These are phyloP conservation scores for Scaptomyza montana DNA, from an alignment of 1,140 invertebrate genomes.

Conservation along the genomic window DNA sequence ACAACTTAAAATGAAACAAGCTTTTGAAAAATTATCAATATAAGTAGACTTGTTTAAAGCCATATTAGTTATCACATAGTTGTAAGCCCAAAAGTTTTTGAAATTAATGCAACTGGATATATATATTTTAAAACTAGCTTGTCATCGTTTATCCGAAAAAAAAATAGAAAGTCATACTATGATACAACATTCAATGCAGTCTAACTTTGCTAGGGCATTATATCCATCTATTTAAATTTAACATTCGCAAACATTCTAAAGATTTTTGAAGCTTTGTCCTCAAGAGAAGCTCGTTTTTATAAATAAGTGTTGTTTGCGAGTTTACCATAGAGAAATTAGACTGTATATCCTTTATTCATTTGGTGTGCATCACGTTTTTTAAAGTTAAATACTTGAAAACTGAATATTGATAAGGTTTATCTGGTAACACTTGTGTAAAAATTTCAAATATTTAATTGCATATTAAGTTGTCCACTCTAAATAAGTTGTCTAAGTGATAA, in stretches of 20 bases:
- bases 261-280: too few species aligned
- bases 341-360: background rate
- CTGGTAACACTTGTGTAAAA: background rate
- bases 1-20: slow-evolving; percentile 2
- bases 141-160: background rate
- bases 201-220: background rate
- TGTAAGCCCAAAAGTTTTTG: slow-evolving; percentile 20
- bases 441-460: background rate
- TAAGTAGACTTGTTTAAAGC: slow-evolving; percentile 23
- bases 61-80: slow-evolving; percentile 43
- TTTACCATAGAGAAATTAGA: background rate
- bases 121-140: slow-evolving; percentile 3
- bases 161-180: background rate
- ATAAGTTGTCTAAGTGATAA: too few species aligned
- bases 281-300: too few species aligned
- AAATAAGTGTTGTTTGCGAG: too few species aligned
- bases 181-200: background rate
- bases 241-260: too few species aligned
- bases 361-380: too few species aligned
- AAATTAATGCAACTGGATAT: slow-evolving; percentile 4
- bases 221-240: background rate
- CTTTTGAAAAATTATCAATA: slow-evolving; percentile 7
- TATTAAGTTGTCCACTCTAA: too few species aligned
- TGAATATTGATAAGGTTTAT: background rate
- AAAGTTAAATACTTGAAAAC: too few species aligned